phyloP scores from a whole-genome alignment of 2,113 vertebrate species.

The Hemiprocne comata region DNA sequence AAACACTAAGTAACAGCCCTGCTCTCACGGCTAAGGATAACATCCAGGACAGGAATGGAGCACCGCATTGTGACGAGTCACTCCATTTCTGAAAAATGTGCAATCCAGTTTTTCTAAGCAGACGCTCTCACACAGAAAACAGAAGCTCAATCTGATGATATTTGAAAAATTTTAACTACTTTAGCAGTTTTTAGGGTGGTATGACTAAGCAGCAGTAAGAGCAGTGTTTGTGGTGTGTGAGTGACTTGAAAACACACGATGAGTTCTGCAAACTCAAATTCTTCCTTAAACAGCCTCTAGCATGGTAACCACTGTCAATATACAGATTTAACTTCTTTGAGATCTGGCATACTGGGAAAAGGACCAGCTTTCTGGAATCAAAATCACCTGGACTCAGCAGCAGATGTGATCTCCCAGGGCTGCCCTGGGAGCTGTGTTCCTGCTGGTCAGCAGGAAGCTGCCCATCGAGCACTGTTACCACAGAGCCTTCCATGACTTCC shows the following conservation, averaged over 20 bases:
- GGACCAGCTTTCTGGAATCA: neutral
- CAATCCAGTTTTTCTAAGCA: neutral
- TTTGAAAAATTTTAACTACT: neutral
- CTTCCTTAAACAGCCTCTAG: neutral
- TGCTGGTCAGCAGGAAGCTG: accelerated
- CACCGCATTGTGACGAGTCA: neutral
- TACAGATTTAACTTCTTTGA: neutral
- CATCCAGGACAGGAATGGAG: neutral
- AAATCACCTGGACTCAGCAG: neutral
- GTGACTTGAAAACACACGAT: neutral
- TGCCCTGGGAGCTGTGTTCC: neutral
- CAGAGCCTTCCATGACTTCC: neutral
- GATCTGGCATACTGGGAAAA: neutral
- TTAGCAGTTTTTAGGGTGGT: neutral
- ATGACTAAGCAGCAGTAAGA: neutral
- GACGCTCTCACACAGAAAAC: neutral
- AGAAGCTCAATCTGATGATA: neutral
- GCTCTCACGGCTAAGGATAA: neutral
- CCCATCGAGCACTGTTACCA: neutral
- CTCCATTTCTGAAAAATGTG: neutral
- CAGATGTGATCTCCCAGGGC: neutral
- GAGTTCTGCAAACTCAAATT: neutral
- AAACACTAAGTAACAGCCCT: neutral
- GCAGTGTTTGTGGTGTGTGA: neutral
- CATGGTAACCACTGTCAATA: neutral